Base-by-base conservation (phyloP, 2,888 invertebrate genomes). In the Drosophila glabriapex region DNA sequence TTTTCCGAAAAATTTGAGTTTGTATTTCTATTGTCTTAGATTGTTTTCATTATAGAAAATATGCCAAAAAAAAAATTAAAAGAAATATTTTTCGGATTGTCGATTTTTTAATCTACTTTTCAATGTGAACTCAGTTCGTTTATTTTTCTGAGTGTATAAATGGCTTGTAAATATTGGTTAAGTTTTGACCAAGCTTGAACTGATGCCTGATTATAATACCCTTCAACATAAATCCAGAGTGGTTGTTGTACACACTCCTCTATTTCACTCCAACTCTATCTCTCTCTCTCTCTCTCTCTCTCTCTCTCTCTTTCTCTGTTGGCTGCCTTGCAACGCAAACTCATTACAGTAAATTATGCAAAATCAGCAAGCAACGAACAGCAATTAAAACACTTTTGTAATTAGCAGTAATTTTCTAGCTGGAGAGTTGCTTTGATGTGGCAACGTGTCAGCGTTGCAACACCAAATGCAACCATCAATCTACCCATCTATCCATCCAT, bases 281-380 rank as follows among this genome's bases (percentile, higher is more conserved):
- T 49, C 25, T 28, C 1, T 29, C 9, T 19, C 25, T 29, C 4
- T 25, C 19, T 49, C 7, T 10, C 1, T 50, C 19, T 12, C 29
- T 29, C 10, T 2, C 16, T 35, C 5, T 3, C 16, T 22, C 22
- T 29, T 9, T 53, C 16, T 25, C 3, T 25, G 16, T 28, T 33
- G 16, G 9, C 19, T 46, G 16, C 55, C 62, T 55, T 60, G 19
- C 66, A 68, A 56, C 70, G 67, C 76, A 58, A 67, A 55, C 85
- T 85, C 72, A 86, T 85, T 85, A 81, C 72, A 86, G 76, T 82
- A 84, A 89, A 86, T 85, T 84, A 87, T 82, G 85, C 85, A 79
- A 77, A 86, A 54, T n/a, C 28, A 39, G 19, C 69, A 59, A 28
- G 43, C 39, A 14, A 29, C 19, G 49, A 35, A 55, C 68, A 54